Evolutionary conservation across 1,140 invertebrate species (phyloP).

Genomic region (Homalodisca vitripennis): DNA sequence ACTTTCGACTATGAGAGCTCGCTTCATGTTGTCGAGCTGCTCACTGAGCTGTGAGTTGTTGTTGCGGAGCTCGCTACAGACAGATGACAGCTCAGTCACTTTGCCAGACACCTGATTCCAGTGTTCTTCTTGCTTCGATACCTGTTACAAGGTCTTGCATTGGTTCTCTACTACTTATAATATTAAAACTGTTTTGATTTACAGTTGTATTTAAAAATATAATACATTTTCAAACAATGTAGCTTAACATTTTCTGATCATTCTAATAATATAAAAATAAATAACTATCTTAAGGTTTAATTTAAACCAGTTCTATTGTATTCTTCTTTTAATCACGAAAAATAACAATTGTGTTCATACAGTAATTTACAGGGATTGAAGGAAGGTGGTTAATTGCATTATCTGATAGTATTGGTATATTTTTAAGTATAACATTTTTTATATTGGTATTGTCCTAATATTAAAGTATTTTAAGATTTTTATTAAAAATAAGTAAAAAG

Average conservation of each 20-base stretch:
- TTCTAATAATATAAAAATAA: background rate
- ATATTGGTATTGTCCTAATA: too few species aligned
- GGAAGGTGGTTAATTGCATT: too few species aligned
- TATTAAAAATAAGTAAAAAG: too few species aligned
- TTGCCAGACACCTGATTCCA: background rate
- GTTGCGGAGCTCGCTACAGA: background rate
- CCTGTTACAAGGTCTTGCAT: background rate
- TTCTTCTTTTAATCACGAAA: background rate
- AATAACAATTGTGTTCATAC: too few species aligned
- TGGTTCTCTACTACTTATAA: too few species aligned
- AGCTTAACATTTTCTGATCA: background rate
- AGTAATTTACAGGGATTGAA: too few species aligned
- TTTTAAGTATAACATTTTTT: too few species aligned
- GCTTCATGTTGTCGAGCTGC: background rate
- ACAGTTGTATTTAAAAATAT: too few species aligned
- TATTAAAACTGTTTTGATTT: too few species aligned
- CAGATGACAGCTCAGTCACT: background rate
- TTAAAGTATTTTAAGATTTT: too few species aligned
- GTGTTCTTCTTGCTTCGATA: constrained; percentile 7
- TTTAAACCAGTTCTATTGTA: background rate
- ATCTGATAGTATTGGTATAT: too few species aligned
- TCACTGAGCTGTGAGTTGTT: constrained; percentile 2
- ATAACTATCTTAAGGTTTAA: background rate
- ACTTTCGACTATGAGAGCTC: too few species aligned
- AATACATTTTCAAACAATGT: background rate